Evolutionary conservation across 92 coral and sea anemone species (phyloP), one percentile per base, ranked within the genome.

Genomic region (Phenganax marumi): DNA sequence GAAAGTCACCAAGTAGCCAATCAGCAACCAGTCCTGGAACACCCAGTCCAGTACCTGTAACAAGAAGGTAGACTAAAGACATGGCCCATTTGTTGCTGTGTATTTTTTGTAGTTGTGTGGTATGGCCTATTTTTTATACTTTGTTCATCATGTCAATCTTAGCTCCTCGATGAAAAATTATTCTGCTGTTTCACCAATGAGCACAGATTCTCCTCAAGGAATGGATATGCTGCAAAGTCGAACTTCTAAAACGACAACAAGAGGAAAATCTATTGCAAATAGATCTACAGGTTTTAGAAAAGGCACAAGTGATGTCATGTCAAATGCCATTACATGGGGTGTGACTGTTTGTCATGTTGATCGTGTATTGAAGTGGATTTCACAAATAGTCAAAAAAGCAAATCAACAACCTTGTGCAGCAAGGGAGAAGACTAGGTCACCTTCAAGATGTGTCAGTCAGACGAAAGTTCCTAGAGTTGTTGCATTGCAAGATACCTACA

Each of bases 21-120:
- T 96, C 99, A n/a, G 88, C 97, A 5, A 93, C 97, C 76, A 96
- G 99, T 64, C 99, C 99, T 57, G 93, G 92, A 55, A 68, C 90
- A 73, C 91, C 97, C 23, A 76, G 88, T 54, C 92, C 99, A 63
- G 88, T 97, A 70, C 97, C 93, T n/a, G 72, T 86, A 66, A 92
- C 92, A 5, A 68, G 83, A 68, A 88, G 88, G 79, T 75, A 33
- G 43, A 33, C 43, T 33, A 33, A 2, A 33, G 43, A 33, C 2
- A 33, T 1, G 2, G 3, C 5, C 43, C 43, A 33, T 33, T 33
- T 33, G 43, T 22, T 58, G 21, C 22, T 58, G 7, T 23, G 12
- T 25, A 47, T 66, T 66, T 2, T 66, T 4, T 66, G 33, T 62
- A 19, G 8, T 8, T 8, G 16, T 66, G 10, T 11, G 50, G 50